Percentiles rank a stretch among this genome's conserved stretches.
Evolutionary conservation across 2,888 invertebrate species (phyloP).

Genomic region (Drosophila hawaiiensis): DNA sequence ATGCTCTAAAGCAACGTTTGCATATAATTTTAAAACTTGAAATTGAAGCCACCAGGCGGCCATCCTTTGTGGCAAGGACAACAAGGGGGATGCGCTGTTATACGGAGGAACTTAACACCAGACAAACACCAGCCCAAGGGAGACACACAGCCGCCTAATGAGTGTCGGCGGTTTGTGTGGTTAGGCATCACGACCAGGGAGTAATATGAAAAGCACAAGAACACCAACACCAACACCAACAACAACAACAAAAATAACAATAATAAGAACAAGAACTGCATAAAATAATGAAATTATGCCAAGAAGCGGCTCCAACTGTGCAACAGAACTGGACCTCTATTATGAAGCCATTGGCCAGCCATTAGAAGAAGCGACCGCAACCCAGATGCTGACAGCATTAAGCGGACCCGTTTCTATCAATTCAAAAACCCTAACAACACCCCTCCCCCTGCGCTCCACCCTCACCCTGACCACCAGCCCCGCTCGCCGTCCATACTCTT

Average conservation of each 20-base stretch:
- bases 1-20: slow-evolving; percentile 18
- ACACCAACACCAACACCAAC: neutral
- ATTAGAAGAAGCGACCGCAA: slow-evolving; percentile 48
- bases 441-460: neutral
- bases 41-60: slow-evolving; percentile 20
- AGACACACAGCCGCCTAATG: slow-evolving; percentile 64
- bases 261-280: slow-evolving; percentile 39
- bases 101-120: slow-evolving; percentile 51
- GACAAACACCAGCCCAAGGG: slow-evolving; percentile 43
- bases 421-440: neutral
- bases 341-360: slow-evolving; percentile 72
- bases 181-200: slow-evolving; percentile 21
- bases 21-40: slow-evolving; percentile 36
- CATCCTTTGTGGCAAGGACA: neutral
- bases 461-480: no score
- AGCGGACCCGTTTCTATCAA: neutral
- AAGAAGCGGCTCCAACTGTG: slow-evolving; percentile 44
- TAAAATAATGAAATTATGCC: slow-evolving; percentile 75
- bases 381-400: slow-evolving; percentile 2
- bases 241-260: neutral
- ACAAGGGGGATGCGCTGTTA: neutral
- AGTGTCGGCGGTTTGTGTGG: slow-evolving; percentile 75
- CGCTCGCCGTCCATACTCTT: no score
- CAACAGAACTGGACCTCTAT: slow-evolving; percentile 63
- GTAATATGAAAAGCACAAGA: slow-evolving; percentile 2